Base-by-base conservation (phyloP, 2,888 invertebrate genomes). In the Drosophila emarginata region DNA sequence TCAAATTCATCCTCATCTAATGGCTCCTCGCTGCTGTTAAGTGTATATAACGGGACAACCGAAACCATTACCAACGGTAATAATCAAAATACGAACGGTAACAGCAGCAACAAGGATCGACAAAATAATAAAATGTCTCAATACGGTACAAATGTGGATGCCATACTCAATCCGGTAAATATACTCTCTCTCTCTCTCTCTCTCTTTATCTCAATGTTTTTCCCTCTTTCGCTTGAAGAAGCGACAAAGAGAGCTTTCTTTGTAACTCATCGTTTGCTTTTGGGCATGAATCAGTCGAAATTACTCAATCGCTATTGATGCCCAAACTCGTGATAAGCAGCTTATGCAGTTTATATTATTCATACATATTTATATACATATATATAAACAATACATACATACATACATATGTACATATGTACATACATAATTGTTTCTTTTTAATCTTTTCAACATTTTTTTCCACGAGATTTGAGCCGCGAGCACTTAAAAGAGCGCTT, bases 131-230 rank as follows among this genome's bases (percentile, higher is more conserved):
- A 83, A 62, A 87, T 86, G 78, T 58, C 84, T 57, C 88, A 90
- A 52, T 79, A 85, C 54, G 88, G 77, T 37, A 78, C 84, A 6
- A 83, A 88, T 78, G 87, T 91, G 66, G 90, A 91, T 67, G 90
- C 85, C 72, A 91, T 91, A 69, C 80, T 91, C 12, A 91, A 88
- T 83, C 91, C 91, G 85, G 91, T 91, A 83, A n/a, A 18, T 2
- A n/a, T 14, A 6, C 21, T 11, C 18, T 14, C 53, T 11, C 32
- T n/a, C 2, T 14, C 26, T 12, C 32, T 28, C 50, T 61, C 12
- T 50, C 36, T 2, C 45, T 36, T 14, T 23, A 11, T 45, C 45
- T 45, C 45, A 4, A 2, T 45, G 1, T 3, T 12, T 12, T 12
- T 11, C 21, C n/a, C 36, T 63, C 15, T 58, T 9, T 40, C 9